A percentile compares a stretch with the other conserved stretches of the same genome.
These are phyloP conservation scores for Centropus bengalensis DNA, from an alignment of 2,113 vertebrate genomes.

Conservation along the genomic window DNA sequence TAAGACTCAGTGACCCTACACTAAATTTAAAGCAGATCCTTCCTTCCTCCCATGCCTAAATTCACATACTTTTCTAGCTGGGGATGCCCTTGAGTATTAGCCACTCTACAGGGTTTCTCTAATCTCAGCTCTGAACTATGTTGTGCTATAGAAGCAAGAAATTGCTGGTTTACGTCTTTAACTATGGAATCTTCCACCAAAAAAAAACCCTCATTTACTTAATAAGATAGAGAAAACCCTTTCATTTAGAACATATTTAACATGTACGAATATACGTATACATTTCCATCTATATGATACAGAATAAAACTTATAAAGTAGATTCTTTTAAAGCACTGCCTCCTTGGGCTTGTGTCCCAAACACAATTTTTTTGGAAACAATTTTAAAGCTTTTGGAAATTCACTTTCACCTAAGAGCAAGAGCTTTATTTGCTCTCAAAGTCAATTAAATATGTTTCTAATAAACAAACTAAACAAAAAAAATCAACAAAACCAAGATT, in stretches of 20 bases:
- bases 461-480: neutral
- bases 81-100: constrained; percentile 87
- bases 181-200: constrained; percentile 74
- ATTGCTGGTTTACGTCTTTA: constrained; percentile 86
- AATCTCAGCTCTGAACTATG: constrained; percentile 87
- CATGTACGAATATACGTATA: neutral
- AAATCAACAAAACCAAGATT: neutral
- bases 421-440: neutral
- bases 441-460: neutral
- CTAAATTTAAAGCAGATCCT: constrained; percentile 90
- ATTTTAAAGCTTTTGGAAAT: neutral
- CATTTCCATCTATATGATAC: neutral
- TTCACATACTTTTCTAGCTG: constrained; percentile 86
- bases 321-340: neutral
- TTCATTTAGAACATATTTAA: constrained; percentile 46
- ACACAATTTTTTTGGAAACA: neutral
- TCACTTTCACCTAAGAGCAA: neutral
- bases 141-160: constrained; percentile 85
- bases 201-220: constrained; percentile 70
- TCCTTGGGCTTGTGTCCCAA: neutral
- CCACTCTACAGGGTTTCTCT: constrained; percentile 87
- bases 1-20: constrained; percentile 87
- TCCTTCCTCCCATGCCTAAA: constrained; percentile 89
- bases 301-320: neutral
- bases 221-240: constrained; percentile 72